Evolutionary conservation across 1,140 invertebrate species (phyloP).

Genomic region (Daktulosphaira vitifoliae): DNA sequence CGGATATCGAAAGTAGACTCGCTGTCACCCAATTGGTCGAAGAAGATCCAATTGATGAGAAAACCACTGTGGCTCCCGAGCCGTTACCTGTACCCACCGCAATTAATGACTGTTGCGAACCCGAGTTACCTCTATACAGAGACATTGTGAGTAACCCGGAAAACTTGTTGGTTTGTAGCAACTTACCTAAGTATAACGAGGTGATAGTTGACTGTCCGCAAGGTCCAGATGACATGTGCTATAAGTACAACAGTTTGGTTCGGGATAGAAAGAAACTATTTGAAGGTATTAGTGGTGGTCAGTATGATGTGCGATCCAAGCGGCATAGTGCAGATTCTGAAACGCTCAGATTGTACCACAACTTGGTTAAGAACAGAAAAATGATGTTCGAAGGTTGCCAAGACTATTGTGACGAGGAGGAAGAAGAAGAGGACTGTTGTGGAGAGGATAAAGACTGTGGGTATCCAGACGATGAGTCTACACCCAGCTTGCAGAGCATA

Average conservation of each 20-base stretch:
- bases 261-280: constrained; percentile 35
- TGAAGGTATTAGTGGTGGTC: constrained; percentile 18
- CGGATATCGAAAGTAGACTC: not conserved
- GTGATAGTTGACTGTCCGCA: constrained; percentile 5
- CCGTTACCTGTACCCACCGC: not conserved
- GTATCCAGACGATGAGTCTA: constrained; percentile 39
- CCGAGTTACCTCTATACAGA: not conserved
- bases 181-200: constrained; percentile 15
- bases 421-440: not conserved
- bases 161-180: not conserved
- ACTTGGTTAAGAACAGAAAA: constrained; percentile 36
- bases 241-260: constrained; percentile 36
- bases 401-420: constrained; percentile 1
- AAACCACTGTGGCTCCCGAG: not conserved
- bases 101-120: too few relatives aligned
- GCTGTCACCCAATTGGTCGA: not conserved
- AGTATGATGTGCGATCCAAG: not conserved
- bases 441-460: constrained; percentile 18
- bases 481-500: constrained; percentile 40
- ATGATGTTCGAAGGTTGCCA: constrained; percentile 35
- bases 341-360: not conserved
- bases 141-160: not conserved
- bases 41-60: not conserved
- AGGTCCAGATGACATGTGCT: constrained; percentile 15
- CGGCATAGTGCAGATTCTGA: not conserved